Percentiles rank a stretch among this genome's conserved stretches.
Evolutionary conservation across 2,113 vertebrate genomes (phyloP).

Genomic region (Lathamus discolor): DNA sequence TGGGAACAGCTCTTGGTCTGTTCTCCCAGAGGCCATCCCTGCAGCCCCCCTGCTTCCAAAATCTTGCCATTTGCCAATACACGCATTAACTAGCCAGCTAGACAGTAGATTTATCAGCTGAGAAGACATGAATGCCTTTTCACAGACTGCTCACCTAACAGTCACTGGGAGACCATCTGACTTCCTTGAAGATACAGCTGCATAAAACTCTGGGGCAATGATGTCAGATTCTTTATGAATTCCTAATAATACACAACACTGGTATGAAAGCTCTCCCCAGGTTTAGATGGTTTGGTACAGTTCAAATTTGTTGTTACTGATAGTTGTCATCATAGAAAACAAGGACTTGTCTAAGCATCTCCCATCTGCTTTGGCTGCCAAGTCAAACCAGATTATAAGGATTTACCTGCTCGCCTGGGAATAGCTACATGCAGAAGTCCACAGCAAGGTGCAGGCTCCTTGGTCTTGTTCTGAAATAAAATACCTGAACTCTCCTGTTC

Average conservation of each 20-base stretch:
- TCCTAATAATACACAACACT: not conserved
- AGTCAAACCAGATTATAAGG: not conserved
- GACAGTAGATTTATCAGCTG: not conserved
- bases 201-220: not conserved
- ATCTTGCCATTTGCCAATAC: not conserved
- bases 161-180: not conserved
- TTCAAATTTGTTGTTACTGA: not conserved
- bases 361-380: fast-evolving
- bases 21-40: not conserved
- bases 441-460: not conserved
- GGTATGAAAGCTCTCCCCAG: not conserved
- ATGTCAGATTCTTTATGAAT: not conserved
- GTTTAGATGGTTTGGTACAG: not conserved
- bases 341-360: not conserved
- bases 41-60: not conserved
- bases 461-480: not conserved
- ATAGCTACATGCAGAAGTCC: not conserved
- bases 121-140: not conserved
- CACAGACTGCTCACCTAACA: not conserved
- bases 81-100: not conserved
- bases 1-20: not conserved
- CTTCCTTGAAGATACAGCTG: not conserved
- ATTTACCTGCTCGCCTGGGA: not conserved
- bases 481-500: not conserved
- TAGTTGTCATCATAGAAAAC: not conserved